phyloP scores from a whole-genome alignment of 2,888 invertebrate species.

The Physocephala rufipes region DNA sequence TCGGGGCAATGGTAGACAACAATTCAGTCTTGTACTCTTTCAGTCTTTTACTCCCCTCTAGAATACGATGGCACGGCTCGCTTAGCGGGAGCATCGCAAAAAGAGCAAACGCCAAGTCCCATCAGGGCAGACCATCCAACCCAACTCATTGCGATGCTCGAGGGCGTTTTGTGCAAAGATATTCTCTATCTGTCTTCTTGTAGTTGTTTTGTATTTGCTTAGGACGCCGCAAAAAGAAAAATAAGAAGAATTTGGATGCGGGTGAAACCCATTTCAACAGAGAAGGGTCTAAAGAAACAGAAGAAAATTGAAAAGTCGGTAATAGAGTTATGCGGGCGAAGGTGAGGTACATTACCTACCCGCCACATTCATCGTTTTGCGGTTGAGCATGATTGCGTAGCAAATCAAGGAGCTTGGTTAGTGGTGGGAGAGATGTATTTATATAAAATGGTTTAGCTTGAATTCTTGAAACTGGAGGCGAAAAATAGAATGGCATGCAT shows the following conservation, averaged over 20 bases:
- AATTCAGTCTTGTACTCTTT: too few relatives aligned
- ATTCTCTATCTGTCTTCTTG: conserved; percentile 32
- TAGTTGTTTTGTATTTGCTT: conserved; percentile 11
- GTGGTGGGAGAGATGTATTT: too few relatives aligned
- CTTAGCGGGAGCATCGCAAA: conserved; percentile 18
- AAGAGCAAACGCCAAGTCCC: conserved; percentile 25
- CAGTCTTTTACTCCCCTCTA: too few relatives aligned
- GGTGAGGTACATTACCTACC: not conserved
- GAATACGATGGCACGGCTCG: not conserved
- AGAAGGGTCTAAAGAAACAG: conserved; percentile 1
- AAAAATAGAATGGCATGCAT: too few relatives aligned
- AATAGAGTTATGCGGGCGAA: not conserved
- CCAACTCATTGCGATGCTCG: conserved; percentile 22
- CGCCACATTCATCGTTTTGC: conserved; percentile 5
- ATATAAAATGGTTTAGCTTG: too few relatives aligned
- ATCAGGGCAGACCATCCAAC: too few relatives aligned
- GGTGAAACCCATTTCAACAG: too few relatives aligned
- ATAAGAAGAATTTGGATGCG: too few relatives aligned
- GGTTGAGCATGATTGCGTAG: conserved; percentile 26
- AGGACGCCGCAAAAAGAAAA: too few relatives aligned
- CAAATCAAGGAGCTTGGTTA: too few relatives aligned
- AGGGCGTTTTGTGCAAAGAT: conserved; percentile 44
- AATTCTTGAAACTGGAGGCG: too few relatives aligned
- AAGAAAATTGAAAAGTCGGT: not conserved
- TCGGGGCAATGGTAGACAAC: conserved; percentile 38